phyloP scores from a whole-genome alignment of 1,140 invertebrate genomes.

The Cydia amplana region DNA sequence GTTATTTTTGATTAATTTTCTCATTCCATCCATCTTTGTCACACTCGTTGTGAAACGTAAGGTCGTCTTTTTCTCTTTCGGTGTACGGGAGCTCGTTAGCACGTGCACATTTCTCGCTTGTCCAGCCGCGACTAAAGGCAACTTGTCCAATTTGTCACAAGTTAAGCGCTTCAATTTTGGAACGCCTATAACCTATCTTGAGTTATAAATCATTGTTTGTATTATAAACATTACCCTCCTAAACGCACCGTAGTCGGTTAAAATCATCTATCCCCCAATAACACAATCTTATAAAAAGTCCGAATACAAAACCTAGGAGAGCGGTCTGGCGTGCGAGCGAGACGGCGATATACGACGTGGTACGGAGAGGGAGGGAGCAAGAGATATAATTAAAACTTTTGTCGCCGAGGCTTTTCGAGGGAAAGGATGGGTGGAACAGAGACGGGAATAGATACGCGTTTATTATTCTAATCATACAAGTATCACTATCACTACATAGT shows the following conservation, averaged over 20 bases:
- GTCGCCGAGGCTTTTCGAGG: slow-evolving; percentile 72
- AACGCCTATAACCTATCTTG: no score
- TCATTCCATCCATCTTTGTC: no score
- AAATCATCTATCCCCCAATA: slow-evolving; percentile 24
- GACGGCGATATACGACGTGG: slow-evolving; percentile 36
- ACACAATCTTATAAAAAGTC: slow-evolving; percentile 32
- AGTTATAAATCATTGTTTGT: no score
- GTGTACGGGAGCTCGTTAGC: no score
- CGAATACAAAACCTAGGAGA: slow-evolving; percentile 24
- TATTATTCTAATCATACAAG: not conserved
- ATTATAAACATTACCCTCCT: not conserved
- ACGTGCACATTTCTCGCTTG: no score
- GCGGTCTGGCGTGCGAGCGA: slow-evolving; percentile 41
- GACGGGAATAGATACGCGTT: slow-evolving; percentile 37
- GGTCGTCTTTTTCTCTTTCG: no score
- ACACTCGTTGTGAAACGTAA: no score
- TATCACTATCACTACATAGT: no score
- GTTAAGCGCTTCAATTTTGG: no score
- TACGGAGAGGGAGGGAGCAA: slow-evolving; percentile 46
- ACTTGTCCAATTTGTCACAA: no score
- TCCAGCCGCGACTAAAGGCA: no score
- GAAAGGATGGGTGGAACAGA: slow-evolving; percentile 54
- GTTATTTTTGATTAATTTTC: no score
- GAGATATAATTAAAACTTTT: slow-evolving; percentile 76
- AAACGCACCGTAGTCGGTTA: not conserved